These are phyloP conservation scores for Lates calcarifer DNA, from an alignment of 2,113 vertebrate species.

Conservation along the genomic window DNA sequence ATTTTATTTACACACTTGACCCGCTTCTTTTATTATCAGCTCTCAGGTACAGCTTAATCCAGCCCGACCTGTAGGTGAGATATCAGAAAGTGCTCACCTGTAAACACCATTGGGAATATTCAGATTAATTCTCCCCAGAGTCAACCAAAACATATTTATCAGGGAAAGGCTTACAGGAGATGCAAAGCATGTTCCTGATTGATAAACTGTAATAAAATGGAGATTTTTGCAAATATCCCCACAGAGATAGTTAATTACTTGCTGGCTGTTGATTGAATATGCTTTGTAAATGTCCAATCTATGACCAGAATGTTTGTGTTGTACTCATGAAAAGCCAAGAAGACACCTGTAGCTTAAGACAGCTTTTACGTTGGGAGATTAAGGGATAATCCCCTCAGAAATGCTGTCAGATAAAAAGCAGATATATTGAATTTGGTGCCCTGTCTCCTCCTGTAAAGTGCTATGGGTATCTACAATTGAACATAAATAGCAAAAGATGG, in stretches of 20 bases:
- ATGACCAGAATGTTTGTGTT: constrained; percentile 54
- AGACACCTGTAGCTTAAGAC: constrained; percentile 52
- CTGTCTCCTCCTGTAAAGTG: constrained; percentile 17
- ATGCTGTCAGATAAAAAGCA: constrained; percentile 58
- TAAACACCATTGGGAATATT: constrained; percentile 63
- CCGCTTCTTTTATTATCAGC: constrained; percentile 39
- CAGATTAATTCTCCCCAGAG: constrained; percentile 66
- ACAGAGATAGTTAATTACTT: constrained; percentile 65
- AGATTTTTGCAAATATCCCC: constrained; percentile 66
- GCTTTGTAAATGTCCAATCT: constrained; percentile 51
- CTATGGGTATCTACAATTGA: constrained; percentile 22
- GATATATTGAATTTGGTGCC: constrained; percentile 57
- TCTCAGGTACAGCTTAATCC: constrained; percentile 55
- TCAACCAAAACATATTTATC: constrained; percentile 70
- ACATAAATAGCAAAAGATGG: constrained; percentile 31
- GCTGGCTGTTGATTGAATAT: constrained; percentile 54
- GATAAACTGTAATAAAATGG: constrained; percentile 64
- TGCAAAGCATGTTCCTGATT: constrained; percentile 62
- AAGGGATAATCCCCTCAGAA: constrained; percentile 69
- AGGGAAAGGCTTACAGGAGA: constrained; percentile 60
- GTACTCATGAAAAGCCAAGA: constrained; percentile 31
- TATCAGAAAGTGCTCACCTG: constrained; percentile 65
- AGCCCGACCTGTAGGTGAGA: constrained; percentile 45
- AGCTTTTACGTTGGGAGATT: constrained; percentile 55
- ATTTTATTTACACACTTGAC: constrained; percentile 28